These are phyloP conservation scores for Heterochromis multidens DNA, from an alignment of 2,113 vertebrate species.

Conservation along the genomic window DNA sequence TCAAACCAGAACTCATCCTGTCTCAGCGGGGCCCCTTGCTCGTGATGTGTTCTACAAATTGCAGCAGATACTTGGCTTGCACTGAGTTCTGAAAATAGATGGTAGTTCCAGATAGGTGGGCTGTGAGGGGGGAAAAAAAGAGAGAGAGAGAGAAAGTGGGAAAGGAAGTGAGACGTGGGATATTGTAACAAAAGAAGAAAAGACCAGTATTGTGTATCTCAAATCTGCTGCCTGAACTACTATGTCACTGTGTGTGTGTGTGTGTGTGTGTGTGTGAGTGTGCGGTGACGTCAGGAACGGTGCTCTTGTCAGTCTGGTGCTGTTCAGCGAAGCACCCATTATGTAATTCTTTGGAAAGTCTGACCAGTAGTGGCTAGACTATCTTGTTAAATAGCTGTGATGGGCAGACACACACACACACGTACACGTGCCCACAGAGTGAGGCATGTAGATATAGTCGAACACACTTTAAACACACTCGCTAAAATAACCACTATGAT, in stretches of 20 bases:
- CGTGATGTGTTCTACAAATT: conserved; percentile 58
- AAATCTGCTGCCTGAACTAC: conserved; percentile 26
- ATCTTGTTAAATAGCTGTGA: conserved; percentile 51
- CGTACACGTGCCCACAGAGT: neutral
- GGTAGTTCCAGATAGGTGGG: conserved; percentile 57
- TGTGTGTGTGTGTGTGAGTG: conserved; percentile 3
- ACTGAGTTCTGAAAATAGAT: conserved; percentile 56
- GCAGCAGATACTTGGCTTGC: conserved; percentile 48
- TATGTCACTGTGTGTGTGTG: conserved; percentile 8
- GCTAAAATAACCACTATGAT: neutral
- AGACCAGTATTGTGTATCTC: conserved; percentile 23
- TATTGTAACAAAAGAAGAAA: conserved; percentile 29
- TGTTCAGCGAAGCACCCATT: conserved; percentile 36
- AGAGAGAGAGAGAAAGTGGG: conserved; percentile 26
- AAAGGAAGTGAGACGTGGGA: conserved; percentile 28
- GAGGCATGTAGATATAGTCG: neutral
- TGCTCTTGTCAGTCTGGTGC: conserved; percentile 42
- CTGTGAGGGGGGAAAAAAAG: neutral
- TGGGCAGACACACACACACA: neutral
- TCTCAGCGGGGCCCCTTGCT: conserved; percentile 30
- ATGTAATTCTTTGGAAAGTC: conserved; percentile 67
- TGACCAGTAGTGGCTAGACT: conserved; percentile 44
- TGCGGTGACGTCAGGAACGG: conserved; percentile 35
- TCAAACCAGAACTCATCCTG: conserved; percentile 29
- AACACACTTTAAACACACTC: neutral